Base-by-base conservation (phyloP, 2,888 invertebrate species). In the Lacanobia oleracea region DNA sequence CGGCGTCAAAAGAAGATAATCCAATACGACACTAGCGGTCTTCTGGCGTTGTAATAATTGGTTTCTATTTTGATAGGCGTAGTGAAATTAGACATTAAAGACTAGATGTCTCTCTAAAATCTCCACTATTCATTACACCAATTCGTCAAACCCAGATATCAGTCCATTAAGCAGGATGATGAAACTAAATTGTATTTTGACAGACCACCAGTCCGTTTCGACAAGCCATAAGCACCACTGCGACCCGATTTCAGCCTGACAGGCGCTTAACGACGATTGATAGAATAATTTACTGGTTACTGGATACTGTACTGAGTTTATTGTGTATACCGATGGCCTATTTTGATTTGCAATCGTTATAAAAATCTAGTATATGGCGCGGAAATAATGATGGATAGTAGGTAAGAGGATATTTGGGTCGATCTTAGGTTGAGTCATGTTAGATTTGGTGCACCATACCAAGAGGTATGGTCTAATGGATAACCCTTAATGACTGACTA, bases 141-240 rank as follows among this genome's bases (percentile, higher is more conserved):
- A 65, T 81, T 71, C 61, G 60, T 77, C 60, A 63, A 37, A 53
- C 57, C 61, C 76, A 80, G 70, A 78, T 79, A 81, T 78, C 71
- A 45, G 64, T 8, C 63, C 78, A 75, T 86, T 78, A 78, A 68
- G 56, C 63, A 16, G 23, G 59, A 78, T 78, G 70, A 79, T 71
- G 61, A 63, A 66, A 84, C 56, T 77, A 81, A 86, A 84, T 77
- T 82, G 51, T 79, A 77, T 77, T 81, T 80, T 68, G 80, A 69
- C 76, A 73, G 75, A 66, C 74, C 74, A 71, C 77, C 75, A 75
- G 64, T 67, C 61, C 54, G 50, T 21, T 67, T 70, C 66, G 63
- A 73, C 75, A 70, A 77, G 83, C 77, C 80, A 76, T 78, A 72
- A 80, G 76, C 68, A 76, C 68, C 69, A 23, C 53, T 43, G 37